These are phyloP conservation scores for Netelia virgata DNA, from an alignment of 2,888 invertebrate genomes.

Conservation along the genomic window DNA sequence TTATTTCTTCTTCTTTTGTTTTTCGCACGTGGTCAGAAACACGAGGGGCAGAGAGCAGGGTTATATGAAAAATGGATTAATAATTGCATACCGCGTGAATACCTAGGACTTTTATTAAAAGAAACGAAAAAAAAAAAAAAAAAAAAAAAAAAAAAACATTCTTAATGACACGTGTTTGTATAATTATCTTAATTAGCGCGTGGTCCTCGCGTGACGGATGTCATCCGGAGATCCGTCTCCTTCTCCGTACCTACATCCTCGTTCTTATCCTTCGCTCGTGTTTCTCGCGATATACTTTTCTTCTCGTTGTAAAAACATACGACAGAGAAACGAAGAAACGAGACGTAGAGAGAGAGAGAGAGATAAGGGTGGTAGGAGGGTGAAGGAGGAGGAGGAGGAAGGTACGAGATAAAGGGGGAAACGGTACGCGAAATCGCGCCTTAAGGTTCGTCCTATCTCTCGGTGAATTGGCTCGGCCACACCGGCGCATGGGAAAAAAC, in stretches of 20 bases:
- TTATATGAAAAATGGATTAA: conserved; percentile 59
- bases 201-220: conserved; percentile 69
- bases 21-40: neutral
- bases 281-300: conserved; percentile 25
- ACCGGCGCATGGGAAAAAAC: conserved; percentile 53
- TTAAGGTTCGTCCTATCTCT: conserved; percentile 46
- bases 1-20: neutral
- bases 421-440: neutral
- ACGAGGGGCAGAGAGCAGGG: conserved; percentile 3
- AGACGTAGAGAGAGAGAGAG: conserved; percentile 47
- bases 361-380: neutral
- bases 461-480: conserved; percentile 56
- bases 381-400: conserved; percentile 53
- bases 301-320: conserved; percentile 29
- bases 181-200: conserved; percentile 67
- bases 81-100: conserved; percentile 49
- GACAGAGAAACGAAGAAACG: conserved; percentile 43
- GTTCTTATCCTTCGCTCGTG: conserved; percentile 8
- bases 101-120: conserved; percentile 35
- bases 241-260: conserved; percentile 8
- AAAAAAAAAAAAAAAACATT: neutral
- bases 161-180: conserved; percentile 67
- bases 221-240: conserved; percentile 66
- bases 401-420: conserved; percentile 20
- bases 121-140: neutral